Conservation (phyloP, 2,797 vertebrate species). For the Anguilla obscura region DNA sequence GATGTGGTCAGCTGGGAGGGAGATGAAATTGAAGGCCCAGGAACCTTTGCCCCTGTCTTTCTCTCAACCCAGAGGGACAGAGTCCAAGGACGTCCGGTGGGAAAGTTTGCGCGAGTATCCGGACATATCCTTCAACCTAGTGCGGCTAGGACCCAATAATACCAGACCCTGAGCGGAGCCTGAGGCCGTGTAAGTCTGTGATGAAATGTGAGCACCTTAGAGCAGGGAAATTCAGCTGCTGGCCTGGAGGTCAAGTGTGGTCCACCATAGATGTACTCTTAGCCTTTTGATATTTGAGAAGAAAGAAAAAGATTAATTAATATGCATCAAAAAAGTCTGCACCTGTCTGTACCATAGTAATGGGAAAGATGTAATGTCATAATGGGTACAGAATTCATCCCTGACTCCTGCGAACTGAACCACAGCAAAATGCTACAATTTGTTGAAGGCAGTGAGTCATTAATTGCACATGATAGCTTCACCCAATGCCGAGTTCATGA, state of each 20-base stretch:
- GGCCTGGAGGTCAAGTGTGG: not conserved
- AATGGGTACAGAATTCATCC: too few species aligned
- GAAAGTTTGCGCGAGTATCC: not conserved
- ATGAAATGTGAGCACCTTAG: not conserved
- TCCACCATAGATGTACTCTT: not conserved
- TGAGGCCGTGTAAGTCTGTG: not conserved
- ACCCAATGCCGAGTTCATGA: too few species aligned
- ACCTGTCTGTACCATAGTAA: not conserved
- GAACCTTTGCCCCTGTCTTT: not conserved
- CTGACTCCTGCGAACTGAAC: too few species aligned
- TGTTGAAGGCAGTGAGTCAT: not conserved
- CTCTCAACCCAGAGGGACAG: not conserved
- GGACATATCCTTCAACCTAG: not conserved
- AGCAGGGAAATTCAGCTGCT: not conserved
- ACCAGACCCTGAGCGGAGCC: not conserved
- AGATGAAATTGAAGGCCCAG: not conserved
- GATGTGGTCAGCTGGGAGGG: not conserved
- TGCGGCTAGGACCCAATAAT: not conserved
- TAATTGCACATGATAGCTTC: not conserved
- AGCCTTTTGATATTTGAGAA: not conserved
- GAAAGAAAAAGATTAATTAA: not conserved
- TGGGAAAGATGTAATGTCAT: too few species aligned
- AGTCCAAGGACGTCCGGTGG: not conserved
- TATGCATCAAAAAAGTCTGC: not conserved
- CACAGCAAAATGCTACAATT: too few species aligned